phyloP scores from a whole-genome alignment of 2,113 vertebrate species.

The Eidolon helvum region DNA sequence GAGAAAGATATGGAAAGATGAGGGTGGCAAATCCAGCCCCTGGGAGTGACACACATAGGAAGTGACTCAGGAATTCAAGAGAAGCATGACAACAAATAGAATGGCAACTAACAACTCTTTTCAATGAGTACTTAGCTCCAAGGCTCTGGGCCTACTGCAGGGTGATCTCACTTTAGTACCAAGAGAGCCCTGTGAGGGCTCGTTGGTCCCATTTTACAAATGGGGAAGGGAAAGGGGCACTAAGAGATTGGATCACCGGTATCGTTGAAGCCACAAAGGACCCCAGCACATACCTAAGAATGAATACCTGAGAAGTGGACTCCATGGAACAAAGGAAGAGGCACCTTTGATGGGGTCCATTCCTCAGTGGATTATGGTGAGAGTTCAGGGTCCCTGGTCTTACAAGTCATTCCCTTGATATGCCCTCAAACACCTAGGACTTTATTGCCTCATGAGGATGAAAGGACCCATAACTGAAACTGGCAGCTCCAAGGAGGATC shows the following conservation, averaged over 20 bases:
- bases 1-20: neutral
- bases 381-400: neutral
- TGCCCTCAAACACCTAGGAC: neutral
- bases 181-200: neutral
- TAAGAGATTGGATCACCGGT: neutral
- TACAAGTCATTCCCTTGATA: neutral
- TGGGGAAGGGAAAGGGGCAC: neutral
- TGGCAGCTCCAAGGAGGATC: neutral
- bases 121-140: neutral
- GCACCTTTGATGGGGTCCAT: neutral
- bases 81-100: neutral
- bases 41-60: neutral
- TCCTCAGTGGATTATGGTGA: neutral
- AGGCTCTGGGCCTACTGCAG: neutral
- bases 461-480: neutral
- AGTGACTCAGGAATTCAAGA: neutral
- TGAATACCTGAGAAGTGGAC: neutral
- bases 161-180: neutral
- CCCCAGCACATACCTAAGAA: neutral
- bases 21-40: neutral
- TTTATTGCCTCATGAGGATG: neutral
- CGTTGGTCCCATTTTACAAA: neutral
- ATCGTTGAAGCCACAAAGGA: neutral
- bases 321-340: neutral
- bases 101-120: neutral